Conservation (phyloP, 2,113 vertebrate species). For the Ophiodon elongatus region DNA sequence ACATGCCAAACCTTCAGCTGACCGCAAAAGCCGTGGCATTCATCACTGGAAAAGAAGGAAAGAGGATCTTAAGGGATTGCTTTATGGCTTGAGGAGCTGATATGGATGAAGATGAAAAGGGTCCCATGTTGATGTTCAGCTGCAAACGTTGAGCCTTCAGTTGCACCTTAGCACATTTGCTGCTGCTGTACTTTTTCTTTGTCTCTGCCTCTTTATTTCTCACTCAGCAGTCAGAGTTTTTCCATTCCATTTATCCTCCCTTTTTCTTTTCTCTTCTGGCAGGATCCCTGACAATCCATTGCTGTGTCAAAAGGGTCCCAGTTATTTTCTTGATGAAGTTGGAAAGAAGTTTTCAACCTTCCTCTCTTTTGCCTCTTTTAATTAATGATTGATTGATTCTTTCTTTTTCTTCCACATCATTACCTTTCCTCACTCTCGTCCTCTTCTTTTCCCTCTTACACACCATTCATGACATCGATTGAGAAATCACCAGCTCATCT, state of each 20-base stretch:
- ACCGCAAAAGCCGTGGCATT: constrained; percentile 32
- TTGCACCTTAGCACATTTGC: constrained; percentile 24
- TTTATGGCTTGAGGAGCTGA: constrained; percentile 44
- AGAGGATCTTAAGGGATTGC: constrained; percentile 36
- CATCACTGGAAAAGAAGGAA: constrained; percentile 39
- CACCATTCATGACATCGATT: background rate
- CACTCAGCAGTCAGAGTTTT: constrained; percentile 14
- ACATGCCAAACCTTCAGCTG: constrained; percentile 41
- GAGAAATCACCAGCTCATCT: background rate
- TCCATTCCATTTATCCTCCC: constrained; percentile 1
- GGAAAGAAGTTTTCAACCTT: constrained; percentile 17
- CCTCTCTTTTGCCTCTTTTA: constrained; percentile 1
- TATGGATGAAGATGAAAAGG: constrained; percentile 46
- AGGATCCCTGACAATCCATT: background rate
- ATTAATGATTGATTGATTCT: constrained; percentile 19
- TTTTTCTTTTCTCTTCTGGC: constrained; percentile 8
- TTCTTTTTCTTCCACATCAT: constrained; percentile 1
- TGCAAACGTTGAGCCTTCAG: constrained; percentile 50
- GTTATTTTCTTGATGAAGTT: constrained; percentile 25
- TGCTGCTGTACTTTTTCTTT: background rate
- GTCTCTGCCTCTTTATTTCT: background rate
- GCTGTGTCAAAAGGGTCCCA: background rate
- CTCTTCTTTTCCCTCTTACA: constrained; percentile 4
- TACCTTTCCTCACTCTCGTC: background rate
- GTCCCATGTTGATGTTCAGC: constrained; percentile 6